These are phyloP conservation scores for Falco naumanni DNA, from an alignment of 2,797 vertebrate species.

Conservation along the genomic window DNA sequence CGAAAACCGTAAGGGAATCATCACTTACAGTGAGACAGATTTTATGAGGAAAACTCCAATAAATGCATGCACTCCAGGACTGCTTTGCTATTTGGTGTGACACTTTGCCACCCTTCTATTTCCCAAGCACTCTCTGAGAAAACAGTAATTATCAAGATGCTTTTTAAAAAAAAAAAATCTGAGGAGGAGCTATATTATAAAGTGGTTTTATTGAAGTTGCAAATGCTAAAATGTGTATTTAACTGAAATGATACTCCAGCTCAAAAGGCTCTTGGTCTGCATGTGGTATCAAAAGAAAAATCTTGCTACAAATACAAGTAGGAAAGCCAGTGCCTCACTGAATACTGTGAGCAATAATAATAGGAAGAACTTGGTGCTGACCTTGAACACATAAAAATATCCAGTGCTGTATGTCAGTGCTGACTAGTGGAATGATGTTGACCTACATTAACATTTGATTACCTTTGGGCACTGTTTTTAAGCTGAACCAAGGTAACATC, in stretches of 20 bases:
- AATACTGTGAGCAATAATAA: neutral
- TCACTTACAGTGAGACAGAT: neutral
- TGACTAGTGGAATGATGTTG: neutral
- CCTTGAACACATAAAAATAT: neutral
- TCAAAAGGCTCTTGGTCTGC: neutral
- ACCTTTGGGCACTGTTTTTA: neutral
- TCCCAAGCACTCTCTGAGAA: neutral
- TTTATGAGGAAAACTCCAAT: neutral
- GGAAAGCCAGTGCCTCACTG: neutral
- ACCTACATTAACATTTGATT: constrained; percentile 29
- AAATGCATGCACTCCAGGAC: neutral
- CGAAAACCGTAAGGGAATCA: neutral
- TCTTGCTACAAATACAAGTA: neutral
- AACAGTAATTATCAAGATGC: neutral
- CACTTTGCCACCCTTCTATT: neutral
- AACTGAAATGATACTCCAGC: neutral
- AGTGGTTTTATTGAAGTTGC: neutral
- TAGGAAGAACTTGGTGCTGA: neutral
- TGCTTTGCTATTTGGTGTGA: neutral
- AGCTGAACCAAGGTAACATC: neutral
- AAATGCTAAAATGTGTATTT: neutral
- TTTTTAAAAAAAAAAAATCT: neutral
- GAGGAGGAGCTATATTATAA: neutral
- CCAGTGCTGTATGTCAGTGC: neutral
- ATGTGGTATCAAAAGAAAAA: neutral